Base-by-base conservation (phyloP, 2,113 vertebrate species). In the Tympanuchus pallidicinctus region DNA sequence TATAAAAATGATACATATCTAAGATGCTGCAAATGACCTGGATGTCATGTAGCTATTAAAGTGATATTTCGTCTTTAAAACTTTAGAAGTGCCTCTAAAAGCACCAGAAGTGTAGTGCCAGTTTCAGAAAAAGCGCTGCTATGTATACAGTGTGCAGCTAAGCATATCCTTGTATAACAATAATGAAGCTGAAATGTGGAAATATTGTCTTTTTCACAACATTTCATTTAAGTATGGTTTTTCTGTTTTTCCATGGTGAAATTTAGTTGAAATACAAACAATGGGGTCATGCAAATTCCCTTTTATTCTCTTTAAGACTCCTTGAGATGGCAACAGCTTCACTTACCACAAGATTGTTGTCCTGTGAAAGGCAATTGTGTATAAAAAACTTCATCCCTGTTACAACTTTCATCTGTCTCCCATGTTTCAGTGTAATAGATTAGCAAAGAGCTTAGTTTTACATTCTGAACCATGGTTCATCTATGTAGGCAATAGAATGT, bases 331-430 rank as follows among this genome's bases (percentile, higher is more conserved):
- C 82, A 70, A 85, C 65, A 72, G 30, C 90, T 96, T 93, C 73
- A 88, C 48, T 92, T 84, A 67, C 82, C 4, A 42, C 2, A 20
- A 77, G 38, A 36, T 57, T 77, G 60, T 78, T 83, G 34, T 60
- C 32, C 38, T 80, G 38, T 77, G 69, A 85, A 85, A 92, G 82
- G 38, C 30, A 92, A 81, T 36, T 81, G 28, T 52, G 47, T 88
- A 65, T 60, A 75, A 93, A 65, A 95, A 94, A 75, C 36, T 77
- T 48, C 32, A 16, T 54, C 66, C 48, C 52, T 78, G 12, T 21
- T 89, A 66, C 54, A 91, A 75, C 69, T 96, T 96, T 77, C 65
- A 79, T 72, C 56, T 85, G 34, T 75, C 82, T 89, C 82, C 28
- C 67, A 75, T 90, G 95, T 97, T 56, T 40, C 73, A 94, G 79